Conservation (phyloP, 1,140 invertebrate species). For the Plectrocnemia conspersa region DNA sequence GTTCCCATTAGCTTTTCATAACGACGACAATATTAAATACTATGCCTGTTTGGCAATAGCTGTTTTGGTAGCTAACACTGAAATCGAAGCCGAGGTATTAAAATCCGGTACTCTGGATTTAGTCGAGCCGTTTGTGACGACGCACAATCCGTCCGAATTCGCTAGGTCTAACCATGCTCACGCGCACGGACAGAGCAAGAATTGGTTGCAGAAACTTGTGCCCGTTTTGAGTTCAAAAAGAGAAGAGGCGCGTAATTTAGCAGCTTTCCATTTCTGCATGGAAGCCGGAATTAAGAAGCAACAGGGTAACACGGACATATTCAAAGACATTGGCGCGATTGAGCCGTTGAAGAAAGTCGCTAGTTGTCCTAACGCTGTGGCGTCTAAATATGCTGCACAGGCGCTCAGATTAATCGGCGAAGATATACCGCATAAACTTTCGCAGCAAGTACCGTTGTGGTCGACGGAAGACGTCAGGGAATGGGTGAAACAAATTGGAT, state of each 20-base stretch:
- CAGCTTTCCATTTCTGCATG: constrained; percentile 99
- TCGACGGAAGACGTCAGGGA: constrained; percentile 92
- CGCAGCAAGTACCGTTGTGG: constrained; percentile 97
- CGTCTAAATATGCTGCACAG: constrained; percentile 95
- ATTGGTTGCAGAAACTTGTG: constrained; percentile 90
- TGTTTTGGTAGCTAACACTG: constrained; percentile 94
- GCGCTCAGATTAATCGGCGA: constrained; percentile 93
- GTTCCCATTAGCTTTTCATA: constrained; percentile 94
- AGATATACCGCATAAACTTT: constrained; percentile 94
- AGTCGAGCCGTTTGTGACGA: constrained; percentile 93
- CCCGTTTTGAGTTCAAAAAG: constrained; percentile 94
- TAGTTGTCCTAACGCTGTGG: constrained; percentile 95
- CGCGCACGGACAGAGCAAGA: constrained; percentile 93
- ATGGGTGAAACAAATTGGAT: constrained; percentile 98
- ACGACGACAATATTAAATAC: constrained; percentile 95
- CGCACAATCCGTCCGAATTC: constrained; percentile 92
- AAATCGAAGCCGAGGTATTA: constrained; percentile 93
- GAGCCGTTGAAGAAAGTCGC: constrained; percentile 94
- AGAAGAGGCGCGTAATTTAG: constrained; percentile 92
- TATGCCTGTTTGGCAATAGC: constrained; percentile 98
- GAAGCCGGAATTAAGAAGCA: constrained; percentile 97
- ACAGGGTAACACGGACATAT: constrained; percentile 92
- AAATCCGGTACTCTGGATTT: constrained; percentile 93
- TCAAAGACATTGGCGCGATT: constrained; percentile 91
- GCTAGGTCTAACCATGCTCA: constrained; percentile 88